Conservation (phyloP, 2,113 vertebrate genomes). For the Bujurquina vittata region DNA sequence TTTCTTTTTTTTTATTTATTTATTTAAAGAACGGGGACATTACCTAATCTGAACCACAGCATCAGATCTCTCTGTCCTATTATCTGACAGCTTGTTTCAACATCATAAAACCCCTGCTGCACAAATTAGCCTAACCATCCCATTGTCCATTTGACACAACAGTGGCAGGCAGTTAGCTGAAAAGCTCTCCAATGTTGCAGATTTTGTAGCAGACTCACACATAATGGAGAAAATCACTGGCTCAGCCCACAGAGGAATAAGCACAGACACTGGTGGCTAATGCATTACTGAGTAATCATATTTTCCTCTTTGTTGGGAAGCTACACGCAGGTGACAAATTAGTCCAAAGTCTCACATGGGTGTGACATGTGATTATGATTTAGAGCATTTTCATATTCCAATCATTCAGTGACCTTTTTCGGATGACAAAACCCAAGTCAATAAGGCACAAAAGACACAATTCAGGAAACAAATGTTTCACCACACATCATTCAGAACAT, state of each 20-base stretch:
- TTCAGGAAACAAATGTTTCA: background rate
- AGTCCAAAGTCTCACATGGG: background rate
- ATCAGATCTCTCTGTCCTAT: conserved; percentile 38
- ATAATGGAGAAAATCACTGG: conserved; percentile 48
- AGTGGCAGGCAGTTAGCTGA: conserved; percentile 45
- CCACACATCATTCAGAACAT: background rate
- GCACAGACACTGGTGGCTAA: conserved; percentile 31
- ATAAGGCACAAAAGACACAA: background rate
- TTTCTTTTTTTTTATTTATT: too few relatives aligned
- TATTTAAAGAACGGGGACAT: background rate
- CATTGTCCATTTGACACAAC: conserved; percentile 65
- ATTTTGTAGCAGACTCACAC: conserved; percentile 34
- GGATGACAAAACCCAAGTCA: background rate
- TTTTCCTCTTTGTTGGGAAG: conserved; percentile 26
- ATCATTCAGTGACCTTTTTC: background rate
- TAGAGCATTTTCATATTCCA: background rate
- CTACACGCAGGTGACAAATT: background rate
- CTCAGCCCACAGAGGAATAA: conserved; percentile 46
- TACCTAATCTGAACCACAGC: conserved; percentile 28
- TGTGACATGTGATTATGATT: background rate
- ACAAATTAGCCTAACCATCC: conserved; percentile 48
- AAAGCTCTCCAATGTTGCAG: conserved; percentile 45
- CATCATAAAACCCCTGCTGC: conserved; percentile 42
- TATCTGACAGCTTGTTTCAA: conserved; percentile 53
- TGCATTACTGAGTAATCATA: conserved; percentile 39